A percentile compares a stretch with the other conserved stretches of the same genome.
These are phyloP conservation scores for Ariopsis seemanni DNA, from an alignment of 2,113 vertebrate species.

Conservation along the genomic window DNA sequence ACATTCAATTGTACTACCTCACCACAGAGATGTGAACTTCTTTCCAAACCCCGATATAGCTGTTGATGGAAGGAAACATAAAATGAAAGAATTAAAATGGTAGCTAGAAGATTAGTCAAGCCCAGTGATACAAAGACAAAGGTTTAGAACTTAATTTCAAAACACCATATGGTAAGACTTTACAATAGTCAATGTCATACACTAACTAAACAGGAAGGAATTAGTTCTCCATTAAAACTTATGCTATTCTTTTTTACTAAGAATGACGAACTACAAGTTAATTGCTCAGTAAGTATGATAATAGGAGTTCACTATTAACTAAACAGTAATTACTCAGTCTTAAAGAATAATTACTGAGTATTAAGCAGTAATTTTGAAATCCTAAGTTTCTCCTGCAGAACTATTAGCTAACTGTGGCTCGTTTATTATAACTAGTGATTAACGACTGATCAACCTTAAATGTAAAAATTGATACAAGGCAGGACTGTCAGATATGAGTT, in stretches of 20 bases:
- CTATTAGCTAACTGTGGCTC: neutral
- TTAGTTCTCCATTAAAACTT: neutral
- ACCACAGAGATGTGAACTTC: conserved; percentile 98
- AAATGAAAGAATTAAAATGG: neutral
- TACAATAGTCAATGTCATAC: neutral
- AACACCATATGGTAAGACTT: neutral
- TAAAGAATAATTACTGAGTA: neutral
- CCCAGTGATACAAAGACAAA: neutral
- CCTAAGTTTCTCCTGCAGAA: neutral
- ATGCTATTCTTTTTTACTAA: neutral
- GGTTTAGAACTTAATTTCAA: neutral
- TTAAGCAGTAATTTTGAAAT: neutral
- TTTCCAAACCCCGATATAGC: conserved; percentile 96
- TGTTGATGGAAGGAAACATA: conserved; percentile 57
- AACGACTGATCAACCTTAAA: neutral
- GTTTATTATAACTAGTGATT: neutral
- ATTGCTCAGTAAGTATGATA: neutral
- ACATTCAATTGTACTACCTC: conserved; percentile 78
- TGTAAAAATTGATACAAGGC: neutral
- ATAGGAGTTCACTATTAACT: neutral
- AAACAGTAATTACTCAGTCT: neutral
- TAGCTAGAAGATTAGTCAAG: neutral
- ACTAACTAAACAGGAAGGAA: neutral
- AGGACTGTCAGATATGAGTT: neutral
- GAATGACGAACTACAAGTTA: neutral